A percentile compares a stretch with the other conserved stretches of the same genome.
These are phyloP conservation scores for Sander vitreus DNA, from an alignment of 2,113 vertebrate species.

Conservation along the genomic window DNA sequence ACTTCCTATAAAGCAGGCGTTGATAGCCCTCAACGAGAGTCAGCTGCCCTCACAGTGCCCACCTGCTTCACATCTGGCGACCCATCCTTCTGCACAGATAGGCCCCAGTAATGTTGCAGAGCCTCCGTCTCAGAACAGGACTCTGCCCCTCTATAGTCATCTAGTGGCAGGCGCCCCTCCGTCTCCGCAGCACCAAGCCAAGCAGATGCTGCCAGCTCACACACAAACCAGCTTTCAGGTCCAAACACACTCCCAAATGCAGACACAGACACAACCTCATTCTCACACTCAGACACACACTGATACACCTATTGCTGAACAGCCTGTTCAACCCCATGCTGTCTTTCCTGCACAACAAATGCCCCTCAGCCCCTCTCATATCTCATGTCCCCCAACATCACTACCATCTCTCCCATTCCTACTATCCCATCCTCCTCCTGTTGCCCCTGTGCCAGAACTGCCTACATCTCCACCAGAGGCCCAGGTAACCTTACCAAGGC, in stretches of 20 bases:
- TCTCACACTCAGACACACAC: conserved; percentile 70
- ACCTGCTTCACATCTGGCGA: conserved; percentile 52
- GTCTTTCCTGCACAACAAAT: conserved; percentile 73
- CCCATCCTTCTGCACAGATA: conserved; percentile 54
- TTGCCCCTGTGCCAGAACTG: conserved; percentile 72
- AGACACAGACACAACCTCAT: conserved; percentile 69
- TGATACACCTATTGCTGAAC: conserved; percentile 54
- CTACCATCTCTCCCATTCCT: conserved; percentile 71
- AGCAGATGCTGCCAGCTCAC: conserved; percentile 61
- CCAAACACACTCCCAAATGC: conserved; percentile 71
- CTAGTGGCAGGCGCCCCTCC: conserved; percentile 58
- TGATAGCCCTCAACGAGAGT: conserved; percentile 61
- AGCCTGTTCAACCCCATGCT: conserved; percentile 58
- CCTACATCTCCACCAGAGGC: conserved; percentile 66
- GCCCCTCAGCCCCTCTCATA: conserved; percentile 75
- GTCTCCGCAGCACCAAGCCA: conserved; percentile 75
- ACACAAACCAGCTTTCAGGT: conserved; percentile 70
- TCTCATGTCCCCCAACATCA: conserved; percentile 65
- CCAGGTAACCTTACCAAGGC: conserved; percentile 71
- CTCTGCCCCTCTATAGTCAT: conserved; percentile 70
- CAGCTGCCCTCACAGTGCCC: conserved; percentile 63
- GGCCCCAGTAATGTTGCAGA: conserved; percentile 53
- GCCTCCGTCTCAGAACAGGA: conserved; percentile 59
- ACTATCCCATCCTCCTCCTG: conserved; percentile 68
- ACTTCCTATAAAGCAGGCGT: conserved; percentile 45